Conservation (phyloP, 1,140 invertebrate species). For the Harpegnathos saltator region DNA sequence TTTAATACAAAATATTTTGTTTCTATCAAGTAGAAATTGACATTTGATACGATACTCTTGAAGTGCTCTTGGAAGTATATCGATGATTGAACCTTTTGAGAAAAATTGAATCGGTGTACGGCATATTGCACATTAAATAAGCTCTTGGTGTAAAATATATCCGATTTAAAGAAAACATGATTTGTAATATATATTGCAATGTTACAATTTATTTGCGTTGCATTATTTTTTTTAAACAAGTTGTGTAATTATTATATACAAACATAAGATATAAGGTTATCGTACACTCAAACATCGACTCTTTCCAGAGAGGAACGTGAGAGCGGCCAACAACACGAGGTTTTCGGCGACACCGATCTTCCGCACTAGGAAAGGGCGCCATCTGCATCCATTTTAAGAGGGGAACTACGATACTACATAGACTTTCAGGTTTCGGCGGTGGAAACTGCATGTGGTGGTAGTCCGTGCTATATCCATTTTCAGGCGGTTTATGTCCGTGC, state of each 20-base stretch:
- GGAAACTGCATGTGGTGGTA: no score
- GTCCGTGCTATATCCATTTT: no score
- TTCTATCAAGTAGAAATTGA: not conserved
- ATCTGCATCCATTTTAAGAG: no score
- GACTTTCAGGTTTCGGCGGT: no score
- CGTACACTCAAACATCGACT: no score
- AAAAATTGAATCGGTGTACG: conserved; percentile 9
- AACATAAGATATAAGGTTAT: no score
- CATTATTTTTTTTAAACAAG: not conserved
- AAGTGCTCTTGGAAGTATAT: conserved; percentile 11
- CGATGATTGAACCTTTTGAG: conserved; percentile 53
- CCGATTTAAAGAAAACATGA: conserved; percentile 50
- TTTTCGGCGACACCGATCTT: no score
- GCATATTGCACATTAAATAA: not conserved
- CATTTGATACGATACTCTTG: conserved; percentile 31
- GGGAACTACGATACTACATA: no score
- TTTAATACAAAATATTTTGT: not conserved
- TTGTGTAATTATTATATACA: conserved; percentile 15
- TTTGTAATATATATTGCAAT: conserved; percentile 10
- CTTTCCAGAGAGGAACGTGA: no score
- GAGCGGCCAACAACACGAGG: no score
- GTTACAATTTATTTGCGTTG: not conserved
- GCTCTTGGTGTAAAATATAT: not conserved
- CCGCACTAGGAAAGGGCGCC: no score
- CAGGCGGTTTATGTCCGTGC: no score